Conservation (phyloP, 2,888 invertebrate species). For the Charanyca ferruginea region DNA sequence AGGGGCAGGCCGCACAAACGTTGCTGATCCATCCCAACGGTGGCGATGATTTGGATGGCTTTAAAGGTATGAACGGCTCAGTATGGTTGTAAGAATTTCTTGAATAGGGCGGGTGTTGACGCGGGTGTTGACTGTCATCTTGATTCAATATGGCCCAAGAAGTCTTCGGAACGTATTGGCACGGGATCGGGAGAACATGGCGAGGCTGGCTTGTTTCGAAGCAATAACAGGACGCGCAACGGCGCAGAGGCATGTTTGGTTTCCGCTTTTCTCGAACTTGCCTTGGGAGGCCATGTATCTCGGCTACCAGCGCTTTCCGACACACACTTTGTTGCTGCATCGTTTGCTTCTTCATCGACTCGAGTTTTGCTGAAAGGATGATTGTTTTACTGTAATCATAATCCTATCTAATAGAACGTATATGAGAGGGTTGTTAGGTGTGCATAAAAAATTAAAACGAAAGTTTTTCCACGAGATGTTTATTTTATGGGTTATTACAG, state of each 20-base stretch:
- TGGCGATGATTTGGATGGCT: too few species aligned
- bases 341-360: constrained; percentile 72
- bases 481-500: constrained; percentile 59
- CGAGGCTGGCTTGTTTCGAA: constrained; percentile 22
- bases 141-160: constrained; percentile 60
- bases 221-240: constrained; percentile 72
- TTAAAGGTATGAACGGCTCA: neutral
- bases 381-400: constrained; percentile 72
- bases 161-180: constrained; percentile 51
- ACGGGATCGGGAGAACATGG: constrained; percentile 14
- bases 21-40: constrained; percentile 21
- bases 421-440: constrained; percentile 16
- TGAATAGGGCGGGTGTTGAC: neutral
- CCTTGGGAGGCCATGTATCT: constrained; percentile 54
- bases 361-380: constrained; percentile 82
- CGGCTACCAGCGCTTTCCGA: constrained; percentile 62
- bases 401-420: constrained; percentile 57
- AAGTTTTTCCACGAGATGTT: constrained; percentile 49
- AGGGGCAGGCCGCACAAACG: constrained; percentile 32
- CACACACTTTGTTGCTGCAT: constrained; percentile 67
- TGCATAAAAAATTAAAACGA: constrained; percentile 66
- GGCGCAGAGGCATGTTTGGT: constrained; percentile 48
- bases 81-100: constrained; percentile 19
- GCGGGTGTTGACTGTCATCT: constrained; percentile 12
- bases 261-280: constrained; percentile 44